These are phyloP conservation scores for Epinotia brunnichana DNA, from an alignment of 2,888 invertebrate species.

Conservation along the genomic window DNA sequence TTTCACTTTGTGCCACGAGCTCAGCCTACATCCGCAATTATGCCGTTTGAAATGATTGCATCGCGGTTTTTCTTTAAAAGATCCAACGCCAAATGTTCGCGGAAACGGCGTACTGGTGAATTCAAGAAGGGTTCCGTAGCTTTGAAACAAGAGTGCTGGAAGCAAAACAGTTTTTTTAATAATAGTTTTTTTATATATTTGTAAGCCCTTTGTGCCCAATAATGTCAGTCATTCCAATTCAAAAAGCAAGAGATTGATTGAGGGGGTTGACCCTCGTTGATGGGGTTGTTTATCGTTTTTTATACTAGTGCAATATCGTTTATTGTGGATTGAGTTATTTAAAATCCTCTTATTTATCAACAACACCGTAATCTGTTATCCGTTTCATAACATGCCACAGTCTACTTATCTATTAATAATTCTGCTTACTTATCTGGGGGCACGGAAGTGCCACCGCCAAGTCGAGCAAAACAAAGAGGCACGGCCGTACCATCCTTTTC, in stretches of 20 bases:
- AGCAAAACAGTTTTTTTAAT: background rate
- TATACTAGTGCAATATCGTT: too few species aligned
- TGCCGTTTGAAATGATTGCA: conserved; percentile 61
- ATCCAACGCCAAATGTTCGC: conserved; percentile 48
- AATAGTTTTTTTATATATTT: background rate
- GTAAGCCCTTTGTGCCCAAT: too few species aligned
- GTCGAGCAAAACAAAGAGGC: too few species aligned
- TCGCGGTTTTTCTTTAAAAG: conserved; percentile 56
- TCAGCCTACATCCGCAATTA: conserved; percentile 61
- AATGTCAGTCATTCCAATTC: too few species aligned
- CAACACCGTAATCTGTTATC: too few species aligned
- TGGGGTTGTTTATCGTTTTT: background rate
- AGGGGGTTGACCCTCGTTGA: background rate
- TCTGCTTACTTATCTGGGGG: too few species aligned
- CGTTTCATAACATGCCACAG: too few species aligned
- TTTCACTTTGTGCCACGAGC: conserved; percentile 54
- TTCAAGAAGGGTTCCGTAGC: conserved; percentile 20
- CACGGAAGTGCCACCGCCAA: too few species aligned
- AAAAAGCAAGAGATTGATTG: background rate
- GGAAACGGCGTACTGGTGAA: conserved; percentile 17
- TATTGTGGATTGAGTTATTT: too few species aligned
- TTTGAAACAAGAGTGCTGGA: background rate
- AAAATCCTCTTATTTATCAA: too few species aligned
- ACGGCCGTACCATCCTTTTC: too few species aligned
- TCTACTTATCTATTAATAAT: too few species aligned